phyloP scores from a whole-genome alignment of 2,888 invertebrate species.

The Graphium colonna region DNA sequence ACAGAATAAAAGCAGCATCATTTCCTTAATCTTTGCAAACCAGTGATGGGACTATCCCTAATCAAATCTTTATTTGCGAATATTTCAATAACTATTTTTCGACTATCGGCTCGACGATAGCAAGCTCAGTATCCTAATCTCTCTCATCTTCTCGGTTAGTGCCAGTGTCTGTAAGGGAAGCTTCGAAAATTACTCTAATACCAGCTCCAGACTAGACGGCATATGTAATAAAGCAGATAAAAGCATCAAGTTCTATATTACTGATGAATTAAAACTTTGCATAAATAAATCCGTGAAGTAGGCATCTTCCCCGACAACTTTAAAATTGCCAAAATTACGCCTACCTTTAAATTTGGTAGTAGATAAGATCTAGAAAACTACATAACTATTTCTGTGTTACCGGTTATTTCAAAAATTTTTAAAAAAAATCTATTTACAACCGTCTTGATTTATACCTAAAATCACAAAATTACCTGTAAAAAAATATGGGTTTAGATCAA shows the following conservation, averaged over 20 bases:
- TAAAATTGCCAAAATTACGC: slow-evolving; percentile 24
- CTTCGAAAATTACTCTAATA: slow-evolving; percentile 20
- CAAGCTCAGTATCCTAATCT: neutral
- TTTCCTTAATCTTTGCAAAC: neutral
- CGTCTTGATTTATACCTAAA: slow-evolving; percentile 13
- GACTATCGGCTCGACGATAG: neutral
- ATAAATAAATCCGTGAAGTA: slow-evolving; percentile 21
- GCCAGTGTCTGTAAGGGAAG: slow-evolving; percentile 6
- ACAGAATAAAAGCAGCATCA: neutral
- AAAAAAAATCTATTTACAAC: slow-evolving; percentile 20
- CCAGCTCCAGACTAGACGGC: slow-evolving; percentile 24
- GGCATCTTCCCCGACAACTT: slow-evolving; percentile 24
- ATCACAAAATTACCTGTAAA: slow-evolving; percentile 13
- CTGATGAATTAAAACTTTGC: slow-evolving; percentile 5
- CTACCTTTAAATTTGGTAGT: slow-evolving; percentile 23
- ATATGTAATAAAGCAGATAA: slow-evolving; percentile 23
- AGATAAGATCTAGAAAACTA: slow-evolving; percentile 23
- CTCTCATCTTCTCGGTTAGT: neutral
- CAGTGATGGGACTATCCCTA: neutral
- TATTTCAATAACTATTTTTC: slow-evolving; percentile 1
- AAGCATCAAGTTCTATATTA: slow-evolving; percentile 42
- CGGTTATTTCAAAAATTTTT: slow-evolving; percentile 21
- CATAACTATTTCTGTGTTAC: slow-evolving; percentile 24
- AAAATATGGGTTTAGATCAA: slow-evolving; percentile 20
- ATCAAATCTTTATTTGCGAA: neutral